phyloP scores from a whole-genome alignment of 2,113 vertebrate genomes.

The Tragelaphus scriptus region DNA sequence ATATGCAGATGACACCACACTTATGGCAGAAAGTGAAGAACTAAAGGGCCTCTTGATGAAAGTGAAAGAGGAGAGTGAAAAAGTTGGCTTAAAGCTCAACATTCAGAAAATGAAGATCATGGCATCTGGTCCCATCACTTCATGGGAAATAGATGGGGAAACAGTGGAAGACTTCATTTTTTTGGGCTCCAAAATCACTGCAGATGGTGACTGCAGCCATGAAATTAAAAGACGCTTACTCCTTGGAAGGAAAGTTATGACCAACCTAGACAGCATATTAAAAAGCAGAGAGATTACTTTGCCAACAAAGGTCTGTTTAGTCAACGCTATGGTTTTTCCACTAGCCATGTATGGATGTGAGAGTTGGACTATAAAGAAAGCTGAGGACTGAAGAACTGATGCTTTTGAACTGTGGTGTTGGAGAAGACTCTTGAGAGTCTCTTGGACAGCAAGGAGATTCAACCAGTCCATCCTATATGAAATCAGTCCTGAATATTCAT shows the following conservation, averaged over 20 bases:
- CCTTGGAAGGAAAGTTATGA: neutral
- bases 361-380: neutral
- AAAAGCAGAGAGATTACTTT: neutral
- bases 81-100: neutral
- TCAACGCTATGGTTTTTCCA: neutral
- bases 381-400: neutral
- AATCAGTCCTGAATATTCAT: neutral
- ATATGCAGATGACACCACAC: neutral
- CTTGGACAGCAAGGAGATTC: neutral
- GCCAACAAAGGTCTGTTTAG: neutral
- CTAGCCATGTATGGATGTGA: neutral
- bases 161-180: neutral
- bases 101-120: neutral
- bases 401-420: neutral
- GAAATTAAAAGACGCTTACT: neutral
- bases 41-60: neutral
- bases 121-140: neutral
- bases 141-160: neutral
- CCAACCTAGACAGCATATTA: neutral
- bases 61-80: neutral
- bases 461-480: neutral
- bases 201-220: neutral
- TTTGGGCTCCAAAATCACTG: neutral
- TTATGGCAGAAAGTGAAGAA: neutral
- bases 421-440: neutral